These are phyloP conservation scores for Salvelinus alpinus DNA, from an alignment of 2,113 vertebrate genomes.

Conservation along the genomic window DNA sequence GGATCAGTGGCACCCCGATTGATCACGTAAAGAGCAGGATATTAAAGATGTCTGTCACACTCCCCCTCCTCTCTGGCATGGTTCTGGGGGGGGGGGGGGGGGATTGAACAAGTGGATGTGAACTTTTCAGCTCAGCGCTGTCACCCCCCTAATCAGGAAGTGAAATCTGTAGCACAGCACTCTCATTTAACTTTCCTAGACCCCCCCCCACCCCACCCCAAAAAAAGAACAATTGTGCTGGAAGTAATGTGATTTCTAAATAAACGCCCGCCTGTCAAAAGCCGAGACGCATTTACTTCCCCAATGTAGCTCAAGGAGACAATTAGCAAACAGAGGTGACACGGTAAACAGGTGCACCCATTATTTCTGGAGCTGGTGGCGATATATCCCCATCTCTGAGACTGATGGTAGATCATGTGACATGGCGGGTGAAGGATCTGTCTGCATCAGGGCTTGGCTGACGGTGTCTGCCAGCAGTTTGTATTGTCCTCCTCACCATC, in stretches of 20 bases:
- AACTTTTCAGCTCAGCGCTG: slow-evolving; percentile 79
- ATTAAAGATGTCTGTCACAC: slow-evolving; percentile 86
- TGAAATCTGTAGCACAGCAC: slow-evolving; percentile 88
- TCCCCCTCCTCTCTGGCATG: slow-evolving; percentile 61
- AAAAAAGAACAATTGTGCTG: slow-evolving; percentile 31
- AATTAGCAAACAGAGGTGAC: slow-evolving; percentile 99
- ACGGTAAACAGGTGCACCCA: slow-evolving; percentile 98
- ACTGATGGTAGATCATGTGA: slow-evolving; percentile 89
- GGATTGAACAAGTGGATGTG: slow-evolving; percentile 75
- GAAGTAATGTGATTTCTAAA: slow-evolving; percentile 95
- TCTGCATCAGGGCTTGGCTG: slow-evolving; percentile 85
- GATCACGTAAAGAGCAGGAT: slow-evolving; percentile 75
- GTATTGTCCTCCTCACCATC: slow-evolving; percentile 31
- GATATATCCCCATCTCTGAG: slow-evolving; percentile 94
- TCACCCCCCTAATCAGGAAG: slow-evolving; percentile 83
- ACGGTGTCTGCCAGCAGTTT: slow-evolving; percentile 81
- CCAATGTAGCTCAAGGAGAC: slow-evolving; percentile 97
- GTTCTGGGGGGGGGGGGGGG: neutral
- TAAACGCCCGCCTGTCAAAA: slow-evolving; percentile 92
- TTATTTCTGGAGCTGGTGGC: slow-evolving; percentile 97
- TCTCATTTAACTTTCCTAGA: slow-evolving; percentile 86
- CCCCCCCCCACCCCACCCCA: neutral
- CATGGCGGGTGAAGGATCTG: slow-evolving; percentile 90
- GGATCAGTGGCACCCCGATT: slow-evolving; percentile 63
- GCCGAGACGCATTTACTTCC: slow-evolving; percentile 87